phyloP scores from a whole-genome alignment of 2,888 invertebrate genomes.

The Hofmannophila pseudospretella region DNA sequence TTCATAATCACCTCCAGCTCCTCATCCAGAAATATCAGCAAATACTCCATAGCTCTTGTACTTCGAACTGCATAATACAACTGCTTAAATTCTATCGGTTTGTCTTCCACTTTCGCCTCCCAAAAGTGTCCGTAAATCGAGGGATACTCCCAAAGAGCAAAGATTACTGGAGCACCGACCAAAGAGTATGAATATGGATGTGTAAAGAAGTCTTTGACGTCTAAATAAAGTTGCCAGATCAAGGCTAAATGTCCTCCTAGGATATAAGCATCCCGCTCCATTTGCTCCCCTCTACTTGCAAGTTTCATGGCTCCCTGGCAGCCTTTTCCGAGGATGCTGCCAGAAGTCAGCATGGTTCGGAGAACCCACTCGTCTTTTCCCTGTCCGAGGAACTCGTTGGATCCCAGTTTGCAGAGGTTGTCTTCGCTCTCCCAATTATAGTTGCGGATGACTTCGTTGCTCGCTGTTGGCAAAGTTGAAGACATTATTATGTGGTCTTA shows the following conservation, averaged over 20 bases:
- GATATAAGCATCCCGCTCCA: constrained; percentile 54
- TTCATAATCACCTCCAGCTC: constrained; percentile 52
- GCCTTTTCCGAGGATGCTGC: constrained; percentile 63
- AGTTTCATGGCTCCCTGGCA: constrained; percentile 67
- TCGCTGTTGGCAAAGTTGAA: constrained; percentile 25
- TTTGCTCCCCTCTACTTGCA: constrained; percentile 35
- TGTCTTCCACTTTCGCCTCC: constrained; percentile 46
- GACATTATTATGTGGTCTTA: too few species aligned
- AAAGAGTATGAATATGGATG: constrained; percentile 62
- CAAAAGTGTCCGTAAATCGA: constrained; percentile 52
- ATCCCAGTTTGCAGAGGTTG: constrained; percentile 54
- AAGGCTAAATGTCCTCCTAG: constrained; percentile 63
- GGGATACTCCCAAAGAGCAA: constrained; percentile 66
- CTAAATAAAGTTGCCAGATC: constrained; percentile 65
- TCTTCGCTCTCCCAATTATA: constrained; percentile 65
- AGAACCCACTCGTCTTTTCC: constrained; percentile 62
- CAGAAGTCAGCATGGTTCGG: constrained; percentile 59
- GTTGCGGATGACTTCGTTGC: constrained; percentile 25
- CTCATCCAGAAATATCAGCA: constrained; percentile 48
- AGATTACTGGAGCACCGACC: constrained; percentile 55
- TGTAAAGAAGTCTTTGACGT: constrained; percentile 62
- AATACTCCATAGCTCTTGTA: constrained; percentile 58
- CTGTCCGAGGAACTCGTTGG: constrained; percentile 54
- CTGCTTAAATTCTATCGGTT: constrained; percentile 50
- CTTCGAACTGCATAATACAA: constrained; percentile 55